phyloP scores from a whole-genome alignment of 2,797 vertebrate genomes.

The Alauda arvensis region DNA sequence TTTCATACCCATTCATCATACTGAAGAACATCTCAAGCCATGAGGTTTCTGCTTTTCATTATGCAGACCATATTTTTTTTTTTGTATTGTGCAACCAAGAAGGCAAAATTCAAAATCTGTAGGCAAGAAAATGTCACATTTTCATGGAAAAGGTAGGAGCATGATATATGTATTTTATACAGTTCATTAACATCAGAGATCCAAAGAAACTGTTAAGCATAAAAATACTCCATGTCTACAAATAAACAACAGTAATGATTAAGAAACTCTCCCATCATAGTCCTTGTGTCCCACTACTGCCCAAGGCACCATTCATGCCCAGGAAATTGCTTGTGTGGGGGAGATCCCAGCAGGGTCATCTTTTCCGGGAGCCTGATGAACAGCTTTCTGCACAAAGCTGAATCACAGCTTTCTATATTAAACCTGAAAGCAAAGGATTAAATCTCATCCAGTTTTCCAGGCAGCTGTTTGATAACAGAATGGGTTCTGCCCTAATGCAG shows the following conservation, averaged over 20 bases:
- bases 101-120: not conserved
- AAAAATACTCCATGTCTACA: not conserved
- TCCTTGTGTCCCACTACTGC: not conserved
- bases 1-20: not conserved
- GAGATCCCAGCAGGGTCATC: not conserved
- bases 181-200: not conserved
- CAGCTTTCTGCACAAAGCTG: not conserved
- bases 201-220: not conserved
- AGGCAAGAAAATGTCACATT: not conserved
- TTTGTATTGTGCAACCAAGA: not conserved
- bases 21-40: not conserved
- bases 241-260: not conserved
- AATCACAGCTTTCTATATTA: not conserved
- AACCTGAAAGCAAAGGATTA: slow-evolving; percentile 1
- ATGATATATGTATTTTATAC: not conserved
- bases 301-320: not conserved
- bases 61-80: not conserved
- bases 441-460: not conserved
- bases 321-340: not conserved
- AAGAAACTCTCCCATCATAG: not conserved
- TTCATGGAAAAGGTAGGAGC: not conserved
- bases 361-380: not conserved
- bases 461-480: not conserved
- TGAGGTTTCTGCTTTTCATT: not conserved
- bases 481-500: not conserved